These are phyloP conservation scores for Himantopus leucocephalus DNA, from an alignment of 2,113 vertebrate genomes.

Conservation along the genomic window DNA sequence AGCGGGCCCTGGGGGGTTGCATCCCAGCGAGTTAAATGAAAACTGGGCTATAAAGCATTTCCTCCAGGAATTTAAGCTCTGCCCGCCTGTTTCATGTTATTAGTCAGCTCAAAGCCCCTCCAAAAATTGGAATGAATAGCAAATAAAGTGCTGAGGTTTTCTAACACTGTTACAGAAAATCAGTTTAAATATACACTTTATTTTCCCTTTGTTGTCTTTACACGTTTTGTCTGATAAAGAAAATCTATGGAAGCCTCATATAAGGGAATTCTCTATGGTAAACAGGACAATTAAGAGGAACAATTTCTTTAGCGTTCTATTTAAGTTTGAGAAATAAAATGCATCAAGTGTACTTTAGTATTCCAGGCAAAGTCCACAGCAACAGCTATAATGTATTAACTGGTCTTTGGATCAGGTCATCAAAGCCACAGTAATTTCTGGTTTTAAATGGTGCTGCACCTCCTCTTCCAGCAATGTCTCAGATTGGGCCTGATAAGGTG, in stretches of 20 bases:
- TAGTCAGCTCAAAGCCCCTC: neutral
- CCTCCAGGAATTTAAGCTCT: neutral
- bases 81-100: neutral
- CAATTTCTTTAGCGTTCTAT: neutral
- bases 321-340: neutral
- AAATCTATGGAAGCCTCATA: neutral
- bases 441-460: neutral
- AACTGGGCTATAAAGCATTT: neutral
- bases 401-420: neutral
- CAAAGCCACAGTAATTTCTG: neutral
- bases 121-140: neutral
- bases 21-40: neutral
- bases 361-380: neutral
- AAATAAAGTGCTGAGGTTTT: neutral
- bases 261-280: neutral
- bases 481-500: neutral
- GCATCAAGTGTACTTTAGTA: neutral
- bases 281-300: neutral
- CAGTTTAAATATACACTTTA: neutral
- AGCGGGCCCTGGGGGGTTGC: neutral
- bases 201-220: neutral
- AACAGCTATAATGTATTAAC: rapidly evolving
- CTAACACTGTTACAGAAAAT: neutral
- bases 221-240: neutral
- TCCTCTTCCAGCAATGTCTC: neutral